Evolutionary conservation across 1,140 invertebrate genomes (phyloP).

Genomic region (Drosophila funebris): DNA sequence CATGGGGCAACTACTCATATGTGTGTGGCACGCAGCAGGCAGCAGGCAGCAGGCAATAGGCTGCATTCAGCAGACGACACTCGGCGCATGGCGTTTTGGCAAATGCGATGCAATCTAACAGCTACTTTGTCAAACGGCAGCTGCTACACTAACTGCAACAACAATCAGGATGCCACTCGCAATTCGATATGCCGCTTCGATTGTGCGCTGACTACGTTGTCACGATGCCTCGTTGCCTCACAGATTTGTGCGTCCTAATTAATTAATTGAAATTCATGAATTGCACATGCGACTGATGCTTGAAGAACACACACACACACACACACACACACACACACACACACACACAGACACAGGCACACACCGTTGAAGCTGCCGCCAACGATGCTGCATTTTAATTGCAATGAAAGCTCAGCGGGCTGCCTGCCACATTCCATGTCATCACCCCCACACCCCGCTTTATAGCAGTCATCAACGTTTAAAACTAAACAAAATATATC

Average conservation of each 20-base stretch:
- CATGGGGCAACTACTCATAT: conserved; percentile 10
- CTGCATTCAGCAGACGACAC: too few species aligned
- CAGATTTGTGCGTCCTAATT: conserved; percentile 78
- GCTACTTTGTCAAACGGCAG: conserved; percentile 77
- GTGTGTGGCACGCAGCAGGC: neutral
- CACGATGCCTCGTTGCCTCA: neutral
- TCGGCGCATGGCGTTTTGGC: conserved; percentile 28
- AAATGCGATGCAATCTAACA: conserved; percentile 77
- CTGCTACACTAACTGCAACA: conserved; percentile 50
- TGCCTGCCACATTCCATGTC: neutral
- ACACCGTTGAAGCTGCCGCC: conserved; percentile 20
- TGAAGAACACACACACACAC: conserved; percentile 49
- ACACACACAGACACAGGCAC: conserved; percentile 4
- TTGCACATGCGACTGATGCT: conserved; percentile 75
- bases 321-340: conserved; percentile 29
- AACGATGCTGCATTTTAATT: conserved; percentile 72
- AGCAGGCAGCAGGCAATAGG: conserved; percentile 11
- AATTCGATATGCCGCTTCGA: conserved; percentile 69
- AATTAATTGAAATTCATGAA: conserved; percentile 82
- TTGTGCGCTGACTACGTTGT: conserved; percentile 22
- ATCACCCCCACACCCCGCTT: neutral
- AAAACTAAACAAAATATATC: conserved; percentile 49
- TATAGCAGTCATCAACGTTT: conserved; percentile 31
- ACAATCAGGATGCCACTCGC: conserved; percentile 45
- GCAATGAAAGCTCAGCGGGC: conserved; percentile 73